Evolutionary conservation across 2,888 invertebrate genomes (phyloP), one percentile per base, ranked within the genome.

Genomic region (Esperia sulphurella): DNA sequence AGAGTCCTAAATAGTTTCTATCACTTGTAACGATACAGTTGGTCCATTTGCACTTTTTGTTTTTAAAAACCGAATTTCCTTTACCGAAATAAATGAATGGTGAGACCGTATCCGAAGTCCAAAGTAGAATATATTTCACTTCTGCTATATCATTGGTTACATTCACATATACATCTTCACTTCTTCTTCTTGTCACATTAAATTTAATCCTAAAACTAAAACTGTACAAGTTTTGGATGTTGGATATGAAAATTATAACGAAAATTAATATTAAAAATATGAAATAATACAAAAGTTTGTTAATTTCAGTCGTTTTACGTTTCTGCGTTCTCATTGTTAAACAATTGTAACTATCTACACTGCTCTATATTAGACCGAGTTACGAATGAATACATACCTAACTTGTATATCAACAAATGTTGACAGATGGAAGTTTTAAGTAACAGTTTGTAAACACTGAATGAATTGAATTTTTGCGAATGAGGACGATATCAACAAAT

Each of bases 1-100:
- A 71, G 42, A 69, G 65, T 14, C 61, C 61, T 12, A 78, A 60
- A 44, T 61, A 60, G 14, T 61, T 54, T 31, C 69, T 61, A 33
- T 82, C 64, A 9, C 61, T 64, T 1, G 83, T 84, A 4, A 85
- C 72, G 45, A 72, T 79, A 52, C 85, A 86, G 54, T 86, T 85
- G 0, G 46, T 64, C 57, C 66, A 79, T 45, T 62, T 46, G 52
- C 85, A 86, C 1, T 63, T 70, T 56, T 67, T 76, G 1, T 68
- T 59, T 14, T 61, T 49, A 50, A 86, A 85, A 3, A 71, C 49
- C 28, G 55, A 51, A 42, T 64, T 69, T 8, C 83, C 83, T 40
- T 72, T 65, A 1, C 66, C 74, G 7, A 84, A 71, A 49, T 76
- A 76, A 9, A 61, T 40, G 40, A 80, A 79, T 4, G 82, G 83